Evolutionary conservation across 2,113 vertebrate genomes (phyloP), one percentile per base, ranked within the genome.

Genomic region (Hydropotes inermis): DNA sequence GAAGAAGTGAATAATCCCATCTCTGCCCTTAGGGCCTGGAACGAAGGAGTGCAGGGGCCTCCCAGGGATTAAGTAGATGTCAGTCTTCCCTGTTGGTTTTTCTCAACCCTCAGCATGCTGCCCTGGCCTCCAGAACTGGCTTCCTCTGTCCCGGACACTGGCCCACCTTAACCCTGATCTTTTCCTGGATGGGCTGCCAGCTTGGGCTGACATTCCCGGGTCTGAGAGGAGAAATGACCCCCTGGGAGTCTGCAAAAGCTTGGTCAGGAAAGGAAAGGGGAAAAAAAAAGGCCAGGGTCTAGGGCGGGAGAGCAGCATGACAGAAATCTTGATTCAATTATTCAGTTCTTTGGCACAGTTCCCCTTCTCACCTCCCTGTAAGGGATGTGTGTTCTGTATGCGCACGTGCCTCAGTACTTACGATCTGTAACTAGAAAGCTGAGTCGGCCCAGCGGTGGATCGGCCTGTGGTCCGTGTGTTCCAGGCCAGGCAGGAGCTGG

Each of bases 311-410:
- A 93, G 64, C 91, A 91, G 90, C 28, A 3, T 92, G 97, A 95
- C 87, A 84, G 93, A 97, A 94, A 93, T 96, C 89, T 98, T 92
- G 86, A 98, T 95, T 98, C 97, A 97, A 74, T 98, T 98, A 97
- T 92, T 97, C 89, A 92, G 57, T 94, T 95, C 74, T 82, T 94
- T 17, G 0, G 47, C 76, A 87, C 89, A 64, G 16, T 84, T 95
- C 74, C 87, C 52, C 88, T 90, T 87, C 95, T 92, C 36, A 12
- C 79, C 91, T 87, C 93, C 33, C 14, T n/a, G 97, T 93, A 85
- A 97, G 91, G 67, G 94, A 85, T 78, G 76, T 58, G 2, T 95
- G 95, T 95, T 92, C 93, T 88, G 4, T 39, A 30, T 6, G 61
- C 57, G 87, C 89, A 89, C 54, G 17, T 57, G 87, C 43, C 93